Base-by-base conservation (phyloP, 2,113 vertebrate genomes). In the Thamnaconus septentrionalis region DNA sequence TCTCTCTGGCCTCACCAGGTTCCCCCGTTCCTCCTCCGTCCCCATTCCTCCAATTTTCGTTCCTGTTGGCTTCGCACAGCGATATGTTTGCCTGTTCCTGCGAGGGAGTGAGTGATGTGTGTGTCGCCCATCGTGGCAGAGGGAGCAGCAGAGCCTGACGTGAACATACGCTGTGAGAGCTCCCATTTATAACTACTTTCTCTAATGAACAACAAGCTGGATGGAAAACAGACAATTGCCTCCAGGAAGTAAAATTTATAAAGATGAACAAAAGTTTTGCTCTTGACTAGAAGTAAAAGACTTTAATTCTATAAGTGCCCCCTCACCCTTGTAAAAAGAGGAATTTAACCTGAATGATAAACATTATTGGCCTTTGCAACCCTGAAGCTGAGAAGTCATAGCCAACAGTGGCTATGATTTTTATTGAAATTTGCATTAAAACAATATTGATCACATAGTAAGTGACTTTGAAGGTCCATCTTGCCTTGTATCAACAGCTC, bases 141-240 rank as follows among this genome's bases (percentile, higher is more conserved):
- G 73, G 71, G 81, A 83, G 81, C 84, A 86, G 82, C 71, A 40
- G 81, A 87, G 88, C 88, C 82, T 86, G 75, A 84, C 80, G 79
- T 71, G 79, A 87, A 85, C 88, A 91, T 88, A 88, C 81, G 84
- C 80, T 82, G 77, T 63, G 83, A 88, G 80, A 87, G 83, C 78
- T 86, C 84, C 79, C 81, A 87, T 89, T 87, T 88, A 88, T 86
- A 88, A 86, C 68, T 81, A 59, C 68, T 64, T 66, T 74, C 77
- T 65, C 79, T 85, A 87, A 89, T 88, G 84, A 91, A 83, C 83
- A 85, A 80, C 84, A 71, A 39, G 58, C 74, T 44, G 61, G 81
- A 87, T 69, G 73, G 73, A 70, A 80, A 78, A 74, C 75, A 40
- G 77, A 68, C 76, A 84, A 78, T 84, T 88, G 84, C 73, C 76